phyloP scores from a whole-genome alignment of 1,140 invertebrate species.

The Calliopsis andreniformis region DNA sequence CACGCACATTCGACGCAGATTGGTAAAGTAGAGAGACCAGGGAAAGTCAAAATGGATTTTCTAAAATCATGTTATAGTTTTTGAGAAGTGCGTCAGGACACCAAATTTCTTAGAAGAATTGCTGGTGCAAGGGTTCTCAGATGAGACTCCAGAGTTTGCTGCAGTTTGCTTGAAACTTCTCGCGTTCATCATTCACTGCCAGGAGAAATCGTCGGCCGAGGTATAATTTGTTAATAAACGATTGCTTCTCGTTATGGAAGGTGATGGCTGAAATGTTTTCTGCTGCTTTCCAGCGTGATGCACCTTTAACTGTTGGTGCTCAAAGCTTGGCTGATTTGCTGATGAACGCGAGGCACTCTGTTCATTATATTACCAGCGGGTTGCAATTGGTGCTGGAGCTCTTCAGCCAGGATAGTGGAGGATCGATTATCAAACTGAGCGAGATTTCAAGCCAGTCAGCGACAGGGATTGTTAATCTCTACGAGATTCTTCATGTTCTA shows the following conservation, averaged over 20 bases:
- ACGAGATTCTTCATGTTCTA: slow-evolving; percentile 40
- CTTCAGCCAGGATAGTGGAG: slow-evolving; percentile 41
- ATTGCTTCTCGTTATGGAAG: background rate
- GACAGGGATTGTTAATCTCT: slow-evolving; percentile 38
- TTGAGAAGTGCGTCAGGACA: slow-evolving; percentile 31
- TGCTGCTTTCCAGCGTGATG: slow-evolving; percentile 29
- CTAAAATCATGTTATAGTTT: slow-evolving; percentile 51
- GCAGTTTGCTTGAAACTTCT: slow-evolving; percentile 46
- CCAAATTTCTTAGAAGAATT: slow-evolving; percentile 42
- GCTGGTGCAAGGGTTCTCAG: slow-evolving; percentile 43
- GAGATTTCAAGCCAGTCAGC: background rate
- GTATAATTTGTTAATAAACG: slow-evolving; percentile 34
- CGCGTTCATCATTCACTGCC: slow-evolving; percentile 48
- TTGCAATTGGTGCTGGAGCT: slow-evolving; percentile 53
- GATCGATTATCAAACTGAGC: slow-evolving; percentile 26
- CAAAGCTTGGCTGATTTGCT: slow-evolving; percentile 41
- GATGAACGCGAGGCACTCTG: slow-evolving; percentile 4
- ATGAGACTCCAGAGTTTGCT: slow-evolving; percentile 37
- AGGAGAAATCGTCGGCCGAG: slow-evolving; percentile 52
- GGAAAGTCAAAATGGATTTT: no score
- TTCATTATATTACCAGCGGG: slow-evolving; percentile 14
- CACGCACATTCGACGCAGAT: background rate
- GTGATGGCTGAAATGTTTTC: background rate
- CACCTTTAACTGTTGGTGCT: slow-evolving; percentile 36
- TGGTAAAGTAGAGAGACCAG: background rate